Evolutionary conservation across 2,113 vertebrate genomes (phyloP).

Genomic region (Corydoras sp.): DNA sequence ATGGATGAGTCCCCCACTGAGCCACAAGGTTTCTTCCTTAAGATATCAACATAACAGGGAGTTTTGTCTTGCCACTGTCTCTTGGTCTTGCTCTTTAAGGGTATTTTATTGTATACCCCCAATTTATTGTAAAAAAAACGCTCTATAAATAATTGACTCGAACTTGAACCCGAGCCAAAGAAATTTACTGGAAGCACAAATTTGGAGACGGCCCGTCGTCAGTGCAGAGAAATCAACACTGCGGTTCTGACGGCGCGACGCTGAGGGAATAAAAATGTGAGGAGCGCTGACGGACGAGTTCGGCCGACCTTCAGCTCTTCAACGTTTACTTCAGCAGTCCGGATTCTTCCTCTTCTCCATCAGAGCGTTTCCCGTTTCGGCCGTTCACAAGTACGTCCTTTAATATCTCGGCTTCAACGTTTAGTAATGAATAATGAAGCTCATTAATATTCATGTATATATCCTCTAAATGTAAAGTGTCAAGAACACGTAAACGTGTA

Average conservation of each 20-base stretch:
- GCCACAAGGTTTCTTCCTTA: too few species aligned
- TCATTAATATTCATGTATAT: neutral
- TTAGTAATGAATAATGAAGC: neutral
- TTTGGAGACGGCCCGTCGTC: neutral
- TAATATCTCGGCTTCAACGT: neutral
- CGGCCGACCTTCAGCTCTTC: slow-evolving; percentile 14
- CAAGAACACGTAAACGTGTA: too few species aligned
- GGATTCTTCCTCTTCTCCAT: slow-evolving; percentile 54
- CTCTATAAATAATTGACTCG: too few species aligned
- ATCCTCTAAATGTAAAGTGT: neutral
- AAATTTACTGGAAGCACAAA: too few species aligned
- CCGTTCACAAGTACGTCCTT: neutral
- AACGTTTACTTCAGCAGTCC: slow-evolving; percentile 54
- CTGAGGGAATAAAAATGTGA: neutral
- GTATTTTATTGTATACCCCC: too few species aligned
- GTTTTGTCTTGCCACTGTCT: too few species aligned
- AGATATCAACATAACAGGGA: too few species aligned
- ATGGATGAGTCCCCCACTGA: too few species aligned
- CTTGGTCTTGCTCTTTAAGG: too few species aligned
- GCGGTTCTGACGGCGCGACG: neutral
- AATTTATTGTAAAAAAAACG: too few species aligned
- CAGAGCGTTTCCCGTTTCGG: slow-evolving; percentile 2
- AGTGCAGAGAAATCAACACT: slow-evolving; percentile 5
- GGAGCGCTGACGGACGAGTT: neutral
- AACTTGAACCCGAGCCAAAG: too few species aligned